Base-by-base conservation (phyloP, 1,140 invertebrate species). In the Goniozus legneri region DNA sequence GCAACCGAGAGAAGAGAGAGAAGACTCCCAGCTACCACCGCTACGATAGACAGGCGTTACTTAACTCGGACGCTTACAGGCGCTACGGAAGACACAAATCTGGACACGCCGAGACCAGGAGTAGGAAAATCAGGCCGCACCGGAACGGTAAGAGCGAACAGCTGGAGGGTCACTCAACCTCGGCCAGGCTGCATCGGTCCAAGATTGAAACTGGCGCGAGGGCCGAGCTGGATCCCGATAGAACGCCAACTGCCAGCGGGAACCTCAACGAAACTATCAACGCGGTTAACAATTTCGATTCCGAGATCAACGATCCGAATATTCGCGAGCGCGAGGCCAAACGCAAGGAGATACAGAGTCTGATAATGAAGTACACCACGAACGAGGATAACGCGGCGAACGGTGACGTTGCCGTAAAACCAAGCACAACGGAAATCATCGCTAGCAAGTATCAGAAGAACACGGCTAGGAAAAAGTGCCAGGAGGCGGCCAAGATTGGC, bases 341-440 rank as follows among this genome's bases (percentile, higher is more conserved):
- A 52, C 79, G 88, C 3, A 89, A 89, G 52, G 88, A 92, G 61
- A 89, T 92, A 8, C 85, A 88, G 65, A 83, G 83, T 49, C 70
- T 91, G 7, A 88, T 91, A 31, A 78, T 84, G 73, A 89, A 88
- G 54, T 90, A 90, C 63, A 81, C 85, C 0, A 82, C 82, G 13
- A 66, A 87, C 41, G 87, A 88, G 42, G 86, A 86, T 45, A 52
- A 64, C 10, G 49, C 39, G 0, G 24, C 47, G 1, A 37, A 7
- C 8, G 47, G 47, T 24, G 44, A 51, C 19, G 36, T 27, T 24
- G 60, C 38, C 30, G 53, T 45, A 24, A 36, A 68, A 49, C 62
- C 76, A 43, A 69, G 65, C 58, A 45, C 75, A 61, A 53, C 79
- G 58, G 60, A 75, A 64, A 64, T 72, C 32, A 75, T 76, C 44